Evolutionary conservation across 2,797 vertebrate genomes (phyloP), one percentile per base, ranked within the genome.

Genomic region (Martes flavigula): DNA sequence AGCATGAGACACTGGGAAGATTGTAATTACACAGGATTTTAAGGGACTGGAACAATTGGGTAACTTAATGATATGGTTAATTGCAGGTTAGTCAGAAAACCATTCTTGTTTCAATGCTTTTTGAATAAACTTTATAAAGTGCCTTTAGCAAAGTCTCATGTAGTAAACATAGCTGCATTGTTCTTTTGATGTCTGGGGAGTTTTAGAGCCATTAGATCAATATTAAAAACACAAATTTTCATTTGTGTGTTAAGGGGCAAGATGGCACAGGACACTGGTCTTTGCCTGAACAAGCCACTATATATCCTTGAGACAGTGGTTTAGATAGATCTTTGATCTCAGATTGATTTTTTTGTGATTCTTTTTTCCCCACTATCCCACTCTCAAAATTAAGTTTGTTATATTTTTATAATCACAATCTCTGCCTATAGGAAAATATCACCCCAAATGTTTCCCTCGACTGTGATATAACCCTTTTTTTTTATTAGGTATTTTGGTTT

Each of bases 51-150:
- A 82, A 86, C 32, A 86, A 38, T 60, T 72, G 62, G 83, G 54
- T 92, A 87, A 86, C 82, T 81, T 86, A 30, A 91, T 87, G 87
- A 89, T 95, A 62, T 77, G 88, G 89, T 86, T 94, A 97, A 97
- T 98, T 96, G 40, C 58, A 82, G 72, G 93, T 95, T 96, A 97
- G 94, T 90, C 84, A 87, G 87, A 96, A 87, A 96, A 91, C 38
- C 83, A 68, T 94, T 81, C 90, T 90, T 72, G 96, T 96, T 97
- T 97, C 95, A 90, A 97, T 94, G 95, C 95, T 85, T 95, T 87
- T 93, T 35, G 43, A 97, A 92, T 97, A 94, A 87, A 97, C 77
- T 64, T 96, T 90, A 78, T 68, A 91, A 87, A 94, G 85, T 73
- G 77, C 62, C 84, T 40, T 82, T 40, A 96, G 90, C 75, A 75